phyloP scores from a whole-genome alignment of 2,113 vertebrate genomes.

The Brevimyrus niger region DNA sequence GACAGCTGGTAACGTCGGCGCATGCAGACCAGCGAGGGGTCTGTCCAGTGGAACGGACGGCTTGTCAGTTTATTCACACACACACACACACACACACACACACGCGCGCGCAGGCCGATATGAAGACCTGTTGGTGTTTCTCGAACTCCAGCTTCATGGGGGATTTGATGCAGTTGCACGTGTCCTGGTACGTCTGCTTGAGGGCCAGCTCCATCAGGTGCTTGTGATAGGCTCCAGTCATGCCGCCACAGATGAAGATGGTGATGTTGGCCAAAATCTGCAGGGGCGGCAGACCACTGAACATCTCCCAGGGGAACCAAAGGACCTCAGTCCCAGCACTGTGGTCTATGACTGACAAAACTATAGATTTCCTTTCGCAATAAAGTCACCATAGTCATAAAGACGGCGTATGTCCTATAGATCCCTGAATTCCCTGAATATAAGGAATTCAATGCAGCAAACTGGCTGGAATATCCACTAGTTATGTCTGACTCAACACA shows the following conservation, averaged over 20 bases:
- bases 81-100: background rate
- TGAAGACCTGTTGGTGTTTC: constrained; percentile 86
- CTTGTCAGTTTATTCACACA: background rate
- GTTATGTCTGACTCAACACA: background rate
- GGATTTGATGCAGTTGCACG: constrained; percentile 95
- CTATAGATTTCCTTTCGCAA: background rate
- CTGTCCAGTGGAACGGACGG: background rate
- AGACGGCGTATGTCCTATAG: background rate
- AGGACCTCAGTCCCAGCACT: background rate
- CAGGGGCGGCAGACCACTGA: background rate
- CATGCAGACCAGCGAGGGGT: background rate
- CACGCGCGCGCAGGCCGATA: background rate
- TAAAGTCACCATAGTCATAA: background rate
- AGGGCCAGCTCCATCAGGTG: constrained; percentile 93
- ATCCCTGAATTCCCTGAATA: background rate
- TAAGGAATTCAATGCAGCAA: background rate
- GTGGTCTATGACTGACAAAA: background rate
- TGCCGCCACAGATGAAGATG: constrained; percentile 92
- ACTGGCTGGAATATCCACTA: background rate
- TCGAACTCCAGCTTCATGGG: constrained; percentile 96
- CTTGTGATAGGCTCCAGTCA: constrained; percentile 92
- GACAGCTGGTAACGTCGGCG: background rate
- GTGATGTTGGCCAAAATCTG: constrained; percentile 92
- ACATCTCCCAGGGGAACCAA: background rate
- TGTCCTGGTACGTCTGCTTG: constrained; percentile 93